Evolutionary conservation across 1,140 invertebrate genomes (phyloP).

Genomic region (Phthorimaea operculella): DNA sequence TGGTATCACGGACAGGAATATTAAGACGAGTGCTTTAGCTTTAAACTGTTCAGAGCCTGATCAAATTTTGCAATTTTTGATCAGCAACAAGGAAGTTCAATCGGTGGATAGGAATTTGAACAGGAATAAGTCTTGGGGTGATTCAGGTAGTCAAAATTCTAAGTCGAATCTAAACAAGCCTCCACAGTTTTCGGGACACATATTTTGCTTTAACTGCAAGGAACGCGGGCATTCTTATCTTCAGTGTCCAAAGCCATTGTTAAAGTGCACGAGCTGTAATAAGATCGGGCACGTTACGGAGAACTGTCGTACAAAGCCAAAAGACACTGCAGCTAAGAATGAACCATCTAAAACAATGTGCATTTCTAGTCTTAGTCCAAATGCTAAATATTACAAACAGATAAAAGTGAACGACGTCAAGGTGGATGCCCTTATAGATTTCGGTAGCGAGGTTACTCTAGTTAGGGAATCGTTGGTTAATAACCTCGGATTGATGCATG

Average conservation of each 20-base stretch:
- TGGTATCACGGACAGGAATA: slow-evolving; percentile 14
- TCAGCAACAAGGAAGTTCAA: slow-evolving; percentile 9
- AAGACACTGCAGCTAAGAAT: not conserved
- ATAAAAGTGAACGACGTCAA: not conserved
- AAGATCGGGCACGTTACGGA: not conserved
- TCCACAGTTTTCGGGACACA: not conserved
- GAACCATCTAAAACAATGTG: slow-evolving; percentile 1
- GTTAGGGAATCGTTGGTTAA: not conserved
- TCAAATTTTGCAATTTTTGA: slow-evolving; percentile 12
- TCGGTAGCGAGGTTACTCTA: not conserved
- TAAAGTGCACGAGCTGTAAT: not conserved
- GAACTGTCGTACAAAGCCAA: not conserved
- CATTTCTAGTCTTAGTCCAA: not conserved
- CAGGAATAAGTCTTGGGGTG: not conserved
- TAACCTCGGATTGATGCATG: not conserved
- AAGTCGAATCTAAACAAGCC: not conserved
- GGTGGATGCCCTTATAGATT: not conserved
- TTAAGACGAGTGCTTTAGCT: slow-evolving; percentile 13
- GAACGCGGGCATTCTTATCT: not conserved
- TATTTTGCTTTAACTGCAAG: slow-evolving; percentile 4
- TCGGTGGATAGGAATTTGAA: not conserved
- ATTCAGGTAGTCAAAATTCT: not conserved
- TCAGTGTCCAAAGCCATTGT: not conserved
- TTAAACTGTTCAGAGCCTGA: slow-evolving; percentile 10
- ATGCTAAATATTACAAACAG: not conserved